A percentile compares a stretch with the other conserved stretches of the same genome.
These are phyloP conservation scores for Bacillus rossius DNA, from an alignment of 1,140 invertebrate genomes.

Conservation along the genomic window DNA sequence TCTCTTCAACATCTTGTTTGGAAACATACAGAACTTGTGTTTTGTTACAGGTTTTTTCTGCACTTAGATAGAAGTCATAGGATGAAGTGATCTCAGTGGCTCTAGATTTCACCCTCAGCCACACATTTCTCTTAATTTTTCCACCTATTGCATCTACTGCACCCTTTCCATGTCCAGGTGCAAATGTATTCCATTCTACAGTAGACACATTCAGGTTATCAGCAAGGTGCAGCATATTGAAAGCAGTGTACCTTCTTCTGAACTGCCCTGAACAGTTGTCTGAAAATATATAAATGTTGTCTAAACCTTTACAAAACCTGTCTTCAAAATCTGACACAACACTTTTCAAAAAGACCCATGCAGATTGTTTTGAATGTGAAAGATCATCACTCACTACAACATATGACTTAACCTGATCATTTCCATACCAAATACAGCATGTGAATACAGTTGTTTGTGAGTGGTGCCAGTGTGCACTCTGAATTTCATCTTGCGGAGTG, in stretches of 20 bases:
- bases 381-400: conserved; percentile 7
- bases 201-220: neutral
- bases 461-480: conserved; percentile 19
- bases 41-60: neutral
- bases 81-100: neutral
- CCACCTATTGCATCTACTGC: conserved; percentile 3
- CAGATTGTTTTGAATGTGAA: conserved; percentile 6
- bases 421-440: conserved; percentile 7
- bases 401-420: neutral
- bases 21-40: conserved; percentile 1
- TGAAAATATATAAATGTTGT: neutral
- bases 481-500: conserved; percentile 21
- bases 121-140: neutral
- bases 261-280: conserved; percentile 3
- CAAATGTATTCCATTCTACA: conserved; percentile 3
- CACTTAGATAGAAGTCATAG: neutral
- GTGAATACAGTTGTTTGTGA: conserved; percentile 7
- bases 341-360: conserved; percentile 6
- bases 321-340: neutral
- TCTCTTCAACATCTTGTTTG: conserved; percentile 3
- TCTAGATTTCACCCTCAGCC: neutral
- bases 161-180: conserved; percentile 3
- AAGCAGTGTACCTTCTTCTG: neutral
- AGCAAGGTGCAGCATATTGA: neutral
- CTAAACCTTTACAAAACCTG: neutral